These are phyloP conservation scores for Crotophaga sulcirostris DNA, from an alignment of 2,113 vertebrate genomes.

Conservation along the genomic window DNA sequence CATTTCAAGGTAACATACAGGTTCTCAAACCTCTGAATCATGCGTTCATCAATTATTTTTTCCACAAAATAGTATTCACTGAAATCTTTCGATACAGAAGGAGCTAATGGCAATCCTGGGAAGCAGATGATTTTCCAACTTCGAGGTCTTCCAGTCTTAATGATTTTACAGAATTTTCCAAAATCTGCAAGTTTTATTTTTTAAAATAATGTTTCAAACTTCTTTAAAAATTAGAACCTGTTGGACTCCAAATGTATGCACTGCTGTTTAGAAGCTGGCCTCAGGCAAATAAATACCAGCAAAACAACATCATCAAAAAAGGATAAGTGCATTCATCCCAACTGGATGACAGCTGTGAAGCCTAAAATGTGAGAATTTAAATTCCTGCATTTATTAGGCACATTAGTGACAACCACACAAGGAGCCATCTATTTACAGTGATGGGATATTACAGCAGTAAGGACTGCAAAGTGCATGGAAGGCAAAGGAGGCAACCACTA, in stretches of 20 bases:
- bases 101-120: neutral
- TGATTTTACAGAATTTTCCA: neutral
- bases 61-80: neutral
- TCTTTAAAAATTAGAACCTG: neutral
- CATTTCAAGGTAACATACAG: neutral
- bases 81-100: neutral
- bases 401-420: neutral
- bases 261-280: neutral
- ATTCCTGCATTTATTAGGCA: neutral
- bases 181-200: neutral
- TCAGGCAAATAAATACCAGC: neutral
- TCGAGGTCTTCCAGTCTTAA: neutral
- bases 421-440: neutral
- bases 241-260: neutral
- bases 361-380: neutral
- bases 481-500: neutral
- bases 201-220: neutral
- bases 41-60: neutral
- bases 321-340: neutral
- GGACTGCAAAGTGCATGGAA: neutral
- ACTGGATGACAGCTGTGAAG: neutral
- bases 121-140: neutral
- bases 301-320: neutral
- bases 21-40: neutral
- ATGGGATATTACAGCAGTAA: neutral